Conservation (phyloP, 2,797 vertebrate species). For the Podarcis lilfordi region DNA sequence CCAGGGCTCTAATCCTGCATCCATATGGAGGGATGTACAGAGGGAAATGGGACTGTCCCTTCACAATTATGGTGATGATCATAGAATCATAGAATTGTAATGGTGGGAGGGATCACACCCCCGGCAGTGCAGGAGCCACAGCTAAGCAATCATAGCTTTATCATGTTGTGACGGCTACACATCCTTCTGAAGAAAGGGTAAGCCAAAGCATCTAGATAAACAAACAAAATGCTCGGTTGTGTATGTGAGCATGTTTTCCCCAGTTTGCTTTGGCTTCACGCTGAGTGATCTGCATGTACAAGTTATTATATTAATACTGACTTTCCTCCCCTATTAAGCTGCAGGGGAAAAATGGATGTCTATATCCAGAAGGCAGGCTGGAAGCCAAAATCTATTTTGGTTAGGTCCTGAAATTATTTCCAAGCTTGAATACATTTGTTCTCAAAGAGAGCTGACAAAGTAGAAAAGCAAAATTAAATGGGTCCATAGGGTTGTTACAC, state of each 20-base stretch:
- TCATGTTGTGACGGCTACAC: not conserved
- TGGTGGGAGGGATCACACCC: too few species aligned
- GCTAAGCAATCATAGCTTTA: too few species aligned
- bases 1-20: too few species aligned
- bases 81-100: too few species aligned
- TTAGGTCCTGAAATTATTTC: conserved; percentile 9
- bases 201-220: not conserved
- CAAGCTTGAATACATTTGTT: conserved; percentile 34
- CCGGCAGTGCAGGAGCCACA: too few species aligned
- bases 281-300: accelerated
- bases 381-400: conserved; percentile 29
- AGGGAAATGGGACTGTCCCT: too few species aligned
- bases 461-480: conserved; percentile 25
- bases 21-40: too few species aligned
- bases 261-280: not conserved
- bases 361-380: conserved; percentile 10
- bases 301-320: conserved; percentile 7
- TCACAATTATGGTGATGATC: too few species aligned
- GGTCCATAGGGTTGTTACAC: conserved; percentile 34
- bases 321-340: conserved; percentile 9
- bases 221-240: not conserved
- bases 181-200: not conserved
- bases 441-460: conserved; percentile 43
- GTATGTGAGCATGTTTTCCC: not conserved
- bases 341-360: not conserved